Conservation (phyloP, 2,888 invertebrate species). For the Caenorhabditis panamensis region DNA sequence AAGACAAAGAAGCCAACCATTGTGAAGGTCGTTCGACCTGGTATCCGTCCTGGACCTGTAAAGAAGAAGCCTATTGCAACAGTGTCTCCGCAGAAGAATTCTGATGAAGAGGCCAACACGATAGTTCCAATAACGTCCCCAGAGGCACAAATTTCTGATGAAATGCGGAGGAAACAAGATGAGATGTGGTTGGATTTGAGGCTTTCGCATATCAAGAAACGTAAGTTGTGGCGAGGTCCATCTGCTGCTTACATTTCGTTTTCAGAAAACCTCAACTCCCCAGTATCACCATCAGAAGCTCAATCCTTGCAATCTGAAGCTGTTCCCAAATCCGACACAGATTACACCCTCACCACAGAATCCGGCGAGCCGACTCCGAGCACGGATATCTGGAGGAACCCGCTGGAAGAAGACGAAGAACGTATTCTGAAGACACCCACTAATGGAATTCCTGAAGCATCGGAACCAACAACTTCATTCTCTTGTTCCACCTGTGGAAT, state of each 20-base stretch:
- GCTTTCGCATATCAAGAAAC: slow-evolving; percentile 46
- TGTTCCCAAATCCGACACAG: slow-evolving; percentile 54
- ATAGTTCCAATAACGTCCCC: neutral
- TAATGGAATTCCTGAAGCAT: neutral
- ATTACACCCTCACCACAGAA: slow-evolving; percentile 46
- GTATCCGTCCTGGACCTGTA: slow-evolving; percentile 22
- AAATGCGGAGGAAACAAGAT: slow-evolving; percentile 56
- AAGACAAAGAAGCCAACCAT: slow-evolving; percentile 49
- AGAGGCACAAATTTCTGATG: slow-evolving; percentile 30
- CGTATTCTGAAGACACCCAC: slow-evolving; percentile 15
- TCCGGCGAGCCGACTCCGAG: slow-evolving; percentile 17
- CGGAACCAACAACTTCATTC: slow-evolving; percentile 8
- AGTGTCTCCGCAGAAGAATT: slow-evolving; percentile 19
- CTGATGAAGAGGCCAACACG: slow-evolving; percentile 2
- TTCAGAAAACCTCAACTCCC: neutral
- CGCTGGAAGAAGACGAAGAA: slow-evolving; percentile 37
- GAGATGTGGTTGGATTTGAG: slow-evolving; percentile 60
- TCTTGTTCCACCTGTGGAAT: slow-evolving; percentile 54
- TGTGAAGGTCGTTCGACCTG: slow-evolving; percentile 65
- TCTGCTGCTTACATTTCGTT: too few relatives aligned
- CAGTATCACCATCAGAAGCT: neutral
- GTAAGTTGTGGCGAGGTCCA: too few relatives aligned
- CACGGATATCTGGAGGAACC: slow-evolving; percentile 40
- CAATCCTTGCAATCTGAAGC: slow-evolving; percentile 2
- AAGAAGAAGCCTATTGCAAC: slow-evolving; percentile 40